Evolutionary conservation across 1,140 invertebrate species (phyloP).

Genomic region (Drosophila parvula): DNA sequence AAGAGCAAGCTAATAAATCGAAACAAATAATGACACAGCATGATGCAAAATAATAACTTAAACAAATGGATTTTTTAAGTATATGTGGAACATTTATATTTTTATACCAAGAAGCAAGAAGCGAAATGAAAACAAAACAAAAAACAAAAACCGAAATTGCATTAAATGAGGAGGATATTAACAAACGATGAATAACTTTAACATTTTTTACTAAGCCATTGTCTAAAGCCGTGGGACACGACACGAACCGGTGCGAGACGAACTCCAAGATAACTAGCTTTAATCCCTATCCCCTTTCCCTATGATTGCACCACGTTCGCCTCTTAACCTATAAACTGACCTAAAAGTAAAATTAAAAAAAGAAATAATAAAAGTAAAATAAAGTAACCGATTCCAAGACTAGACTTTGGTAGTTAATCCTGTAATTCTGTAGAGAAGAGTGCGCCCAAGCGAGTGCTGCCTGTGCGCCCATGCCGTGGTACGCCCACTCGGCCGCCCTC

Average conservation of each 20-base stretch:
- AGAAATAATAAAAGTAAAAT: constrained; percentile 1
- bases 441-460: constrained; percentile 42
- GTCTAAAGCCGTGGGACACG: constrained; percentile 26
- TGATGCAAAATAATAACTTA: constrained; percentile 56
- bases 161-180: constrained; percentile 43
- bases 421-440: constrained; percentile 48
- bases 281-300: constrained; percentile 51
- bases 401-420: constrained; percentile 60
- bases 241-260: constrained; percentile 42
- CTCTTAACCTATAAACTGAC: constrained; percentile 38
- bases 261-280: constrained; percentile 75
- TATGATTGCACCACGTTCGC: constrained; percentile 60
- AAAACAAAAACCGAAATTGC: constrained; percentile 49
- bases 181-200: constrained; percentile 47
- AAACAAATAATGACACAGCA: constrained; percentile 45
- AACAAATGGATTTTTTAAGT: constrained; percentile 72
- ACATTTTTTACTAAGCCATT: constrained; percentile 70
- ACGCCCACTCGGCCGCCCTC: constrained; percentile 19
- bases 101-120: constrained; percentile 81
- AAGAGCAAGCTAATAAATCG: constrained; percentile 28
- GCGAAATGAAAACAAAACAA: constrained; percentile 62
- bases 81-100: constrained; percentile 82
- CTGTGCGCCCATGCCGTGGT: constrained; percentile 1
- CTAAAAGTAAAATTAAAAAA: not conserved
- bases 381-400: constrained; percentile 50